Evolutionary conservation across 2,888 invertebrate genomes (phyloP), one percentile per base, ranked within the genome.

Genomic region (Xestoiulus laeticollis): DNA sequence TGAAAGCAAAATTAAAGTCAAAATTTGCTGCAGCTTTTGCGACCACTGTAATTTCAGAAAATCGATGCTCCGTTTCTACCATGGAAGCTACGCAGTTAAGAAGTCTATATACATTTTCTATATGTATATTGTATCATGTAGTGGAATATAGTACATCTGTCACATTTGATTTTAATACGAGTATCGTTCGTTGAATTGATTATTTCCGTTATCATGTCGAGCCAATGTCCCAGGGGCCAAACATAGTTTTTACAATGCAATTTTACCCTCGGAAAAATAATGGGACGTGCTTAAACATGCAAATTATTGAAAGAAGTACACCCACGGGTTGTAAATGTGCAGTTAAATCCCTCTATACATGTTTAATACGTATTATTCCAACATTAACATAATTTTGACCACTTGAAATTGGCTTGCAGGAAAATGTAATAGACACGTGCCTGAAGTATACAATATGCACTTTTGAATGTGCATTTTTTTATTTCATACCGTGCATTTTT

Each of bases 11-110:
- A 26, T 78, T 30, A 78, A 30, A 78, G 48, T 78, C 6, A 78
- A 78, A 78, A 78, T 78, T 22, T 26, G 26, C 78, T 78, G 78
- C 78, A 78, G 78, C 30, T 22, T 78, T 78, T 14, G 78, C 30
- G 78, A 78, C 78, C 26, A 78, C 78, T 78, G 78, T 78, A 78
- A 78, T 78, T 78, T 30, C 30, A 78, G 78, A 78, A 78, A 78
- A 78, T 78, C 78, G 78, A 78, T 78, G 26, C 78, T 78, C 30
- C 30, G 1, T 78, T 78, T 78, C 78, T 14, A 14, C 14, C 78
- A 78, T 8, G 0, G 78, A 30, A 78, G 78, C 78, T 78, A 30
- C 78, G 78, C 78, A 78, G 78, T 78, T 78, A 14, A 2, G n/a
- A n/a, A 26, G 12, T n/a, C 78, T 48, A 48, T 48, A 8, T 38